These are phyloP conservation scores for Caradrina kadenii DNA, from an alignment of 2,888 invertebrate genomes.

Conservation along the genomic window DNA sequence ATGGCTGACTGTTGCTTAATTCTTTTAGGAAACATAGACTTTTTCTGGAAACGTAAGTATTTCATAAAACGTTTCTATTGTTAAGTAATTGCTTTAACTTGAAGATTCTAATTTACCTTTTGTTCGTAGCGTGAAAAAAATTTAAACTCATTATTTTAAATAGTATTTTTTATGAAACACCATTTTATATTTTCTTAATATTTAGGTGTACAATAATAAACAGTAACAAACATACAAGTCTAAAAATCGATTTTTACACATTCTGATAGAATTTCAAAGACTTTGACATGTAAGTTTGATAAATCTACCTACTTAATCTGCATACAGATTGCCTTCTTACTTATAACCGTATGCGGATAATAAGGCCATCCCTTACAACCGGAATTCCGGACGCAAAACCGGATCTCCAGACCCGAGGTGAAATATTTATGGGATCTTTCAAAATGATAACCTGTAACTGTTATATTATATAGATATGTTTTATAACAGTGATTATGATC, in stretches of 20 bases:
- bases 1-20: background rate
- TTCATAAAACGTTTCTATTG: background rate
- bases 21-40: background rate
- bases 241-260: background rate
- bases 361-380: conserved; percentile 7
- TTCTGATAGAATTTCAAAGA: background rate
- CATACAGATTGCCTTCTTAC: conserved; percentile 4
- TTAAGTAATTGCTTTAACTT: background rate
- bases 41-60: too few species aligned
- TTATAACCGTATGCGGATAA: conserved; percentile 9
- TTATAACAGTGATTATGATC: background rate
- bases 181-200: too few species aligned
- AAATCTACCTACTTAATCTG: conserved; percentile 11
- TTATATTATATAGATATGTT: background rate
- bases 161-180: too few species aligned
- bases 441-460: background rate
- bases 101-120: background rate
- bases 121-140: too few species aligned
- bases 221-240: too few species aligned
- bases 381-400: background rate
- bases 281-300: conserved; percentile 20
- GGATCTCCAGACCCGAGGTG: background rate
- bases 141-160: too few species aligned
- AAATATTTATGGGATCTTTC: background rate
- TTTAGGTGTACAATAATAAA: too few species aligned